phyloP scores from a whole-genome alignment of 2,797 vertebrate species.

The Tenualosa ilisha region DNA sequence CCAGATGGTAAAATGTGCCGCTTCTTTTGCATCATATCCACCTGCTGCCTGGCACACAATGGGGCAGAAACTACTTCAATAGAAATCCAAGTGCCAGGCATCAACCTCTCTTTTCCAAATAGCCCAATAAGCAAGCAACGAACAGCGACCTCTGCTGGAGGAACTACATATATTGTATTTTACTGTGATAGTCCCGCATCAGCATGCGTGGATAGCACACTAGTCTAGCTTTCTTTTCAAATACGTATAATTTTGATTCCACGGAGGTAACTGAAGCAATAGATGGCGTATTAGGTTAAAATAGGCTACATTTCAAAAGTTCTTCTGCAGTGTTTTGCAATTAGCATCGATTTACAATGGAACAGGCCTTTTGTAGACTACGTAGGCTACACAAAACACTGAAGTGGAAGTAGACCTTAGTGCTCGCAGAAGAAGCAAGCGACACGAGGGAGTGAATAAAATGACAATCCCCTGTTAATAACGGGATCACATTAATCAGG shows the following conservation, averaged over 20 bases:
- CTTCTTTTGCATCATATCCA: background rate
- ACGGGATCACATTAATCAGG: background rate
- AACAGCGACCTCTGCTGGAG: constrained; percentile 46
- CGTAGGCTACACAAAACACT: no score
- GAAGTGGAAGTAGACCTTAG: background rate
- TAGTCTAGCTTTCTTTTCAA: background rate
- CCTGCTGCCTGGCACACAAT: background rate
- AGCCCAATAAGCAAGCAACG: constrained; percentile 7
- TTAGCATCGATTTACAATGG: no score
- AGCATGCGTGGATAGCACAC: no score
- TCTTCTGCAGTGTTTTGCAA: background rate
- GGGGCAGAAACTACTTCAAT: background rate
- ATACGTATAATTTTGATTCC: background rate
- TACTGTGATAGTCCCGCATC: no score
- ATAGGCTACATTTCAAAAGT: background rate
- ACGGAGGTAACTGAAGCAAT: background rate
- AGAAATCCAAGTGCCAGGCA: background rate
- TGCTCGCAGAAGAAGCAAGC: background rate
- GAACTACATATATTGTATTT: background rate
- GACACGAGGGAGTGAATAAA: background rate
- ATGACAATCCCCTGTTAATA: background rate
- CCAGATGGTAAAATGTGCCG: constrained; percentile 1
- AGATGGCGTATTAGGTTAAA: background rate
- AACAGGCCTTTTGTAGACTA: no score
- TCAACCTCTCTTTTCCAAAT: background rate